A percentile compares a stretch with the other conserved stretches of the same genome.
phyloP scores from a whole-genome alignment of 2,888 invertebrate genomes.

The Notocelia uddmanniana region DNA sequence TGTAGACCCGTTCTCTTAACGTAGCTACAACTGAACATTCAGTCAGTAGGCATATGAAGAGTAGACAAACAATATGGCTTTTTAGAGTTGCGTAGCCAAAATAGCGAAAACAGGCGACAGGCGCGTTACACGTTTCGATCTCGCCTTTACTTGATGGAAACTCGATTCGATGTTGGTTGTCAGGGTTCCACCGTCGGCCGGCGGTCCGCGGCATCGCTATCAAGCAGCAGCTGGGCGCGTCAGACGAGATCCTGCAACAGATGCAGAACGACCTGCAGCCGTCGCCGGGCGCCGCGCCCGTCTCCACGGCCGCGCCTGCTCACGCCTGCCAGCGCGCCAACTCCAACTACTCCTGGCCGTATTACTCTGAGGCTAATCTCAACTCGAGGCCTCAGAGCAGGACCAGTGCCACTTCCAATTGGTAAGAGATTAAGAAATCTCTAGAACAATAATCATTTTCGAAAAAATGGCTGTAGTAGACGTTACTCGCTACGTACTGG shows the following conservation, averaged over 20 bases:
- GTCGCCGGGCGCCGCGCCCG: slow-evolving; percentile 58
- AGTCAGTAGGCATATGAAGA: too few relatives aligned
- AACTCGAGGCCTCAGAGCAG: slow-evolving; percentile 78
- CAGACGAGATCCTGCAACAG: slow-evolving; percentile 93
- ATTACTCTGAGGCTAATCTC: slow-evolving; percentile 87
- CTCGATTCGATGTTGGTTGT: background rate
- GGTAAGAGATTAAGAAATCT: slow-evolving; percentile 58
- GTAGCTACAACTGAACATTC: too few relatives aligned
- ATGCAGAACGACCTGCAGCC: slow-evolving; percentile 89
- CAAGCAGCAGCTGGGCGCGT: slow-evolving; percentile 93
- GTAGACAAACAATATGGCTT: too few relatives aligned
- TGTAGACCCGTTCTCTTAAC: too few relatives aligned
- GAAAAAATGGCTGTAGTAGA: too few relatives aligned
- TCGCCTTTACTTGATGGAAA: background rate
- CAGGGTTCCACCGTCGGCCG: slow-evolving; percentile 92
- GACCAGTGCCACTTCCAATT: slow-evolving; percentile 72
- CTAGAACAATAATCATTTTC: too few relatives aligned
- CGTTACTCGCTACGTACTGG: too few relatives aligned
- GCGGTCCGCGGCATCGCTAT: slow-evolving; percentile 92
- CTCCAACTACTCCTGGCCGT: slow-evolving; percentile 87
- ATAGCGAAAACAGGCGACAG: too few relatives aligned
- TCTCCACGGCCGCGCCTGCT: slow-evolving; percentile 61
- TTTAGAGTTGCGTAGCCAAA: too few relatives aligned
- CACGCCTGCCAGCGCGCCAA: slow-evolving; percentile 74
- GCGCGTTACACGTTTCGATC: too few relatives aligned